These are phyloP conservation scores for Arenaria interpres DNA, from an alignment of 2,113 vertebrate species.

Conservation along the genomic window DNA sequence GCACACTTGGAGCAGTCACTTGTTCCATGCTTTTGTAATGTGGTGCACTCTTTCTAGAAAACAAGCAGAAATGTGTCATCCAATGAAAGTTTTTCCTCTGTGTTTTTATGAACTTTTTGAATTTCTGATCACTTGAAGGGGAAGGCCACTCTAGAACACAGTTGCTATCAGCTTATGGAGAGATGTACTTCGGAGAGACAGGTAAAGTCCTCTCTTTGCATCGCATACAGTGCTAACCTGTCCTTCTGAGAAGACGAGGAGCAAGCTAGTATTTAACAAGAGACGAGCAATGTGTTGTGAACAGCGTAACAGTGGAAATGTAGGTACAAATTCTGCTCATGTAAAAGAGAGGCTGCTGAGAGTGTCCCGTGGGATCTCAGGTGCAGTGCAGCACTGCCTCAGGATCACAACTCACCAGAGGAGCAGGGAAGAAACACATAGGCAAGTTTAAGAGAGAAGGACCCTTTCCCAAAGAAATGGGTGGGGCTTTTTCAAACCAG, in stretches of 20 bases:
- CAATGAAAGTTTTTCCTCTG: background rate
- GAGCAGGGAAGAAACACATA: background rate
- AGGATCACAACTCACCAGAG: background rate
- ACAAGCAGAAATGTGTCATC: background rate
- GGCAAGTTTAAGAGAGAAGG: background rate
- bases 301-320: background rate
- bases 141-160: background rate
- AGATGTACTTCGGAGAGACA: background rate
- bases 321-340: background rate
- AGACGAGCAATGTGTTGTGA: background rate
- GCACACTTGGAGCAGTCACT: background rate
- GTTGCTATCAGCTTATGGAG: background rate
- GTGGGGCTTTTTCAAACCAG: background rate
- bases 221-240: background rate
- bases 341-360: background rate
- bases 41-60: background rate
- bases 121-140: background rate
- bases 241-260: background rate
- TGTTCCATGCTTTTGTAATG: background rate
- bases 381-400: rapidly evolving
- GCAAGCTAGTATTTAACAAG: background rate
- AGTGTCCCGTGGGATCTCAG: background rate
- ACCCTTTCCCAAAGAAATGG: background rate
- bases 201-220: background rate
- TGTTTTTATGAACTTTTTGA: background rate